These are phyloP conservation scores for Takifugu ocellatus DNA, from an alignment of 2,797 vertebrate genomes.

Conservation along the genomic window DNA sequence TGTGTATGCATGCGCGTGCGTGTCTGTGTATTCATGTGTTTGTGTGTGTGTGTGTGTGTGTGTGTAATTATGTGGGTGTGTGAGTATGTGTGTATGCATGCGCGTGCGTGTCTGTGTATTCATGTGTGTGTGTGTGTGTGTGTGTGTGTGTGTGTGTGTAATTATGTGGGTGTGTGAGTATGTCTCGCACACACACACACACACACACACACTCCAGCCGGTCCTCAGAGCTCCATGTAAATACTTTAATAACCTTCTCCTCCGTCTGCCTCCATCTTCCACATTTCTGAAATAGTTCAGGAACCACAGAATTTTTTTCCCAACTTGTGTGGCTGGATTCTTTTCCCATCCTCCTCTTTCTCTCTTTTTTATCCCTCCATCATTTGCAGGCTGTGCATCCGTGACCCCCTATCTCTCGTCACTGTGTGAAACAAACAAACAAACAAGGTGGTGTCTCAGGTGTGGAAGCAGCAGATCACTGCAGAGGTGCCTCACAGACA, in stretches of 20 bases:
- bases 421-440: no score
- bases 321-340: conserved; percentile 72
- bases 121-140: conserved; percentile 3
- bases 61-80: conserved; percentile 23
- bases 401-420: neutral
- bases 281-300: conserved; percentile 78
- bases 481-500: no score
- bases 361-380: conserved; percentile 12
- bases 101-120: conserved; percentile 3
- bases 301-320: conserved; percentile 78
- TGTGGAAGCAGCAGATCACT: no score
- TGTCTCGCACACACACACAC: no score
- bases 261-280: conserved; percentile 66
- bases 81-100: neutral
- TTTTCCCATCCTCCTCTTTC: conserved; percentile 16
- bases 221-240: neutral
- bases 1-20: neutral
- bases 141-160: neutral
- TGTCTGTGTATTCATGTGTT: conserved; percentile 7
- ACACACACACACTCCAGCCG: no score
- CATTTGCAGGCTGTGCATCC: neutral
- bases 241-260: no score
- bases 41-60: neutral
- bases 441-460: no score
- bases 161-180: neutral